Percentiles rank a stretch among this genome's conserved stretches.
These are phyloP conservation scores for Homarus gammarus DNA, from an alignment of 2,888 invertebrate genomes.

Conservation along the genomic window DNA sequence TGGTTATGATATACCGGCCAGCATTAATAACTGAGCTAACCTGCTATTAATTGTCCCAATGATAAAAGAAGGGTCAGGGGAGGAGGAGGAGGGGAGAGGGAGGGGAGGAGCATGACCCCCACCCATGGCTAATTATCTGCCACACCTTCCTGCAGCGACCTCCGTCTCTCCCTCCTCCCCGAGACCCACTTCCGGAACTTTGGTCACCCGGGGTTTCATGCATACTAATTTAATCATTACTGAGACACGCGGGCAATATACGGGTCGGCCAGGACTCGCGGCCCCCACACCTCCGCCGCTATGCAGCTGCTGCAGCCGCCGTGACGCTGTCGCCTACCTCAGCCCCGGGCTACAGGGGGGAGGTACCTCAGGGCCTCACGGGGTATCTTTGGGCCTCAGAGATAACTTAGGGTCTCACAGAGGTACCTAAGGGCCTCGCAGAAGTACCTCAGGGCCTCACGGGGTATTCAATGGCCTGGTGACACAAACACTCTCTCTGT, in stretches of 20 bases:
- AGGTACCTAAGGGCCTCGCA: too few relatives aligned
- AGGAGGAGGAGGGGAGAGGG: background rate
- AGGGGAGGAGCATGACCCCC: background rate
- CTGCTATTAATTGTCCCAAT: slow-evolving; percentile 11
- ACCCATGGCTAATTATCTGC: background rate
- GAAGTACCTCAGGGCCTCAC: too few relatives aligned
- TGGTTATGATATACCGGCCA: background rate
- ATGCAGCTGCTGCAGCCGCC: background rate
- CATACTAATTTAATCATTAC: slow-evolving; percentile 47
- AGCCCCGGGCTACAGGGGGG: too few relatives aligned
- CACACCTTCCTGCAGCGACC: background rate
- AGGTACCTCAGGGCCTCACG: too few relatives aligned
- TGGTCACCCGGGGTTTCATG: slow-evolving; percentile 17
- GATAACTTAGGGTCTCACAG: too few relatives aligned
- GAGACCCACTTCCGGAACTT: slow-evolving; percentile 9
- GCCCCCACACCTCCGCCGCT: background rate
- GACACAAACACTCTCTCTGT: too few relatives aligned
- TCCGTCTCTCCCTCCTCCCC: background rate
- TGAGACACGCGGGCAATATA: background rate
- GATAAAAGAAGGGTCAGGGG: background rate
- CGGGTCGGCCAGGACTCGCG: background rate
- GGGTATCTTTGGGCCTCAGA: too few relatives aligned
- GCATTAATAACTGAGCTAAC: slow-evolving; percentile 26
- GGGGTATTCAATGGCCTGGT: too few relatives aligned
- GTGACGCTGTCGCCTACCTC: background rate